Percentiles rank a stretch among this genome's conserved stretches.
These are phyloP conservation scores for Sebastes hubbsi DNA, from an alignment of 2,797 vertebrate species.

Conservation along the genomic window DNA sequence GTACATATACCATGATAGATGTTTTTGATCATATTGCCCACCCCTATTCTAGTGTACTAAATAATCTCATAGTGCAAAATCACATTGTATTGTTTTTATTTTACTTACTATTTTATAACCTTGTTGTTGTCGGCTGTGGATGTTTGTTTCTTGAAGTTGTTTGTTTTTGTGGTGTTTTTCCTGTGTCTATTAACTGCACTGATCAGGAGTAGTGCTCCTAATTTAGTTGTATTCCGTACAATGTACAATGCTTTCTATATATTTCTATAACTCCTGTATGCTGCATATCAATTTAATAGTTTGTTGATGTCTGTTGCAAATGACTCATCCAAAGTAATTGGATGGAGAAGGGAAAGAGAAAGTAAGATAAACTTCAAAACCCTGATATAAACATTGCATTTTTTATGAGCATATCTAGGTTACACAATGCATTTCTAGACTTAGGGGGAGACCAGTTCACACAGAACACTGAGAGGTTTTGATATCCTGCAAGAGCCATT, in stretches of 20 bases:
- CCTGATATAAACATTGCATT: slow-evolving; percentile 2
- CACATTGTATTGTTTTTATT: neutral
- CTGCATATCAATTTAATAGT: neutral
- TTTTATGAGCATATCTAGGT: slow-evolving; percentile 16
- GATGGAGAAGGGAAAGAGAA: neutral
- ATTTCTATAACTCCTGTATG: neutral
- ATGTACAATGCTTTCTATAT: neutral
- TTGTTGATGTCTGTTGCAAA: neutral
- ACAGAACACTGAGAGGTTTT: slow-evolving; percentile 54
- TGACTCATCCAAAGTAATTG: neutral
- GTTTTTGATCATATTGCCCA: too few species aligned
- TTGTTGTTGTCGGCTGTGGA: neutral
- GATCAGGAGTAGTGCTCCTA: too few species aligned
- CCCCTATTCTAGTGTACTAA: neutral
- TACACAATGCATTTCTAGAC: slow-evolving; percentile 31
- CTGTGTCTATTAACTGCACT: neutral
- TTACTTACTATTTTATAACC: neutral
- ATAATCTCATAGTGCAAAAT: neutral
- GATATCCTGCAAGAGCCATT: slow-evolving; percentile 63
- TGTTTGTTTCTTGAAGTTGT: neutral
- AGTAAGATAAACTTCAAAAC: neutral
- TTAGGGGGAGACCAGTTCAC: slow-evolving; percentile 38
- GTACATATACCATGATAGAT: too few species aligned
- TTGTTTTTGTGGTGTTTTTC: neutral
- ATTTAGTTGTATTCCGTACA: neutral